Evolutionary conservation across 1,140 invertebrate genomes (phyloP).

Genomic region (Armadillidium nasatum): DNA sequence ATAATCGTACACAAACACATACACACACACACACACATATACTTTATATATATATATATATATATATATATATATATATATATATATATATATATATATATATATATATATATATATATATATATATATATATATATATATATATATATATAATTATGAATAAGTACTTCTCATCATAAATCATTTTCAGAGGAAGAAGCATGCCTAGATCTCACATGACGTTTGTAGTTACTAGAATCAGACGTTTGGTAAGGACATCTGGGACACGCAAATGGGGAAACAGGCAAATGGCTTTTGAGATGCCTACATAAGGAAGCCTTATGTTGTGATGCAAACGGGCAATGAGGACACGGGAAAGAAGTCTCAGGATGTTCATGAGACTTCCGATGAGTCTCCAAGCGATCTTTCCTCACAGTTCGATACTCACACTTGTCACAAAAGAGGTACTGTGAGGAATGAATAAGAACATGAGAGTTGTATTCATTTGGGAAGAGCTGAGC

Average conservation of each 20-base stretch:
- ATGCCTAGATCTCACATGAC: neutral
- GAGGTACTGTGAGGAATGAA: neutral
- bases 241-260: neutral
- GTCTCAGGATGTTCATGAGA: neutral
- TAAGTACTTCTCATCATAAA: too few relatives aligned
- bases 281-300: neutral
- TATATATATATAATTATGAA: too few relatives aligned
- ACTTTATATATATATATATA: too few relatives aligned
- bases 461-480: neutral
- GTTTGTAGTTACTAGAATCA: neutral
- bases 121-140: too few relatives aligned
- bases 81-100: too few relatives aligned
- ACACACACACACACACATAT: too few relatives aligned
- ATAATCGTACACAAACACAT: too few relatives aligned
- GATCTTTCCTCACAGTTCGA: neutral
- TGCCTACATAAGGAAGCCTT: neutral
- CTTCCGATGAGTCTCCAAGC: neutral
- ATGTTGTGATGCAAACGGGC: neutral
- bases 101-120: too few relatives aligned
- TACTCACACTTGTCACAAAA: neutral
- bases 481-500: neutral
- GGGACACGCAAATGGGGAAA: neutral
- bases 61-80: too few relatives aligned
- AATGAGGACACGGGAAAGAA: neutral
- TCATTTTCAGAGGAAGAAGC: too few relatives aligned